A percentile compares a stretch with the other conserved stretches of the same genome.
phyloP scores from a whole-genome alignment of 2,113 vertebrate species.

The Marmota monax region DNA sequence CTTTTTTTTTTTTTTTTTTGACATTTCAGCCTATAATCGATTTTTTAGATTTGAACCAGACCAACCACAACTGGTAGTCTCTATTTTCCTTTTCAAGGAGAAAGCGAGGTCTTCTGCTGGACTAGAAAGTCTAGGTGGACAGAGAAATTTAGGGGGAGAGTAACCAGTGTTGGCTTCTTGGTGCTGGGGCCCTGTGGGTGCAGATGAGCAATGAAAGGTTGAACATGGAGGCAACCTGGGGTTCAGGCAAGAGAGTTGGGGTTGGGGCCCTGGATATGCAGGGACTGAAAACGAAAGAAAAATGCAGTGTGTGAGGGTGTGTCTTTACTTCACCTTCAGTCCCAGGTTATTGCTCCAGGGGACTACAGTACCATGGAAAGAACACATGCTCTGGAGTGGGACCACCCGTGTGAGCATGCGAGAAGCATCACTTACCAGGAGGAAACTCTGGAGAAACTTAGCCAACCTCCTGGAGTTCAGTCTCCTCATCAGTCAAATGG shows the following conservation, averaged over 20 bases:
- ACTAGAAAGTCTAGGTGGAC: neutral
- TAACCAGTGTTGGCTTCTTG: neutral
- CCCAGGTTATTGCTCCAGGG: neutral
- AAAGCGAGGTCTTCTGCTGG: neutral
- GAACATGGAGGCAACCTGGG: too few relatives aligned
- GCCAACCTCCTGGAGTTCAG: neutral
- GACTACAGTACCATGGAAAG: neutral
- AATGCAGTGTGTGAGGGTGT: neutral
- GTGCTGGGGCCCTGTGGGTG: neutral
- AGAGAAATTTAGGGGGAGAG: neutral
- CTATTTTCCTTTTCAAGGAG: neutral
- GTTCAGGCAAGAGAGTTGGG: neutral
- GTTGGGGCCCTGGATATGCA: neutral
- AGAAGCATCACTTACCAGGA: neutral
- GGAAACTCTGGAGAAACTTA: neutral
- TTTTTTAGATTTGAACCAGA: neutral
- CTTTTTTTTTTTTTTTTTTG: neutral
- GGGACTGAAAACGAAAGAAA: neutral
- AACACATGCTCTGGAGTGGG: neutral
- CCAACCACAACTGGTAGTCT: neutral
- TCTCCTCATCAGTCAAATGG: constrained; percentile 1
- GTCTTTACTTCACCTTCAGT: neutral
- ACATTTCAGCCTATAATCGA: neutral
- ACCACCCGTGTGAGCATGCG: neutral
- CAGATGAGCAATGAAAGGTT: neutral